Conservation (phyloP, 2,113 vertebrate species). For the Trichechus manatus region DNA sequence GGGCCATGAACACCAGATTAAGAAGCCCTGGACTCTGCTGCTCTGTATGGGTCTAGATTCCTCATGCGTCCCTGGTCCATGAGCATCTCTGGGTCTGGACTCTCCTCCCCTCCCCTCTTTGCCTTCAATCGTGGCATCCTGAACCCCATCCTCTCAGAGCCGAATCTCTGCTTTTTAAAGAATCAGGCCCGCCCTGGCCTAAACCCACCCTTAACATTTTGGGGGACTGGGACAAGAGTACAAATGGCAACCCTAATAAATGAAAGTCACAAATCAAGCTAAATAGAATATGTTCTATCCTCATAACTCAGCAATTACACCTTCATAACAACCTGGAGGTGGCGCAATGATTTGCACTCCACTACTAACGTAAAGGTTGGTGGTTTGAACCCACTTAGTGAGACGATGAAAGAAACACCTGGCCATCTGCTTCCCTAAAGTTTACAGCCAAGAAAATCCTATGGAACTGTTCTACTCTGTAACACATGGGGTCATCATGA, state of each 20-base stretch:
- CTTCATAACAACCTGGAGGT: not conserved
- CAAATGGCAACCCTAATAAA: not conserved
- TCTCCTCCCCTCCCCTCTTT: not conserved
- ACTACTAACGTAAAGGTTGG: too few relatives aligned
- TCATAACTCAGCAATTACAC: not conserved
- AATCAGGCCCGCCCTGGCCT: not conserved
- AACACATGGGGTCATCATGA: too few relatives aligned
- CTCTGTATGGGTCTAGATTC: not conserved
- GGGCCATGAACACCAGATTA: not conserved
- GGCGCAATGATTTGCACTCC: too few relatives aligned
- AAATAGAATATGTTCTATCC: not conserved
- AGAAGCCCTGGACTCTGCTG: not conserved
- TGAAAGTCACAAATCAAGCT: not conserved
- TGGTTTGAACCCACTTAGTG: too few relatives aligned
- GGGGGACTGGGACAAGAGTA: not conserved
- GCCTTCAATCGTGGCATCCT: not conserved
- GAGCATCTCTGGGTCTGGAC: not conserved
- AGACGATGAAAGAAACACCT: too few relatives aligned
- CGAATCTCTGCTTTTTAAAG: not conserved
- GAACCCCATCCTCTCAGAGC: not conserved
- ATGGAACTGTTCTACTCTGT: too few relatives aligned
- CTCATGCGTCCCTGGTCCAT: not conserved
- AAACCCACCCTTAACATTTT: not conserved
- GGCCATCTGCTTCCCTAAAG: too few relatives aligned
- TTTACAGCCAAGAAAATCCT: too few relatives aligned